Conservation (phyloP, 2,797 vertebrate genomes). For the Notamacropus eugenii region DNA sequence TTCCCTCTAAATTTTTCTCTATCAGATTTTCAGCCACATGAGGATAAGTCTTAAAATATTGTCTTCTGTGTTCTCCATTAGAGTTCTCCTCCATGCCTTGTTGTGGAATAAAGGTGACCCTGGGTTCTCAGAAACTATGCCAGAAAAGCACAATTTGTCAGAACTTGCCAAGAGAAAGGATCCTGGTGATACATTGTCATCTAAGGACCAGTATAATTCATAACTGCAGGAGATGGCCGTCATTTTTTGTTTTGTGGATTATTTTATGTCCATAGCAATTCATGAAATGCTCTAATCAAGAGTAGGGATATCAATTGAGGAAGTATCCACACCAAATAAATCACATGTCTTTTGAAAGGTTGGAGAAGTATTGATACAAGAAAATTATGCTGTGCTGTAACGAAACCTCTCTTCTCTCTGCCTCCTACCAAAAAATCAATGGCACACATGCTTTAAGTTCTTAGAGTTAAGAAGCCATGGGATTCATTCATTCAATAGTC, state of each 20-base stretch:
- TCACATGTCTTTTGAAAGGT: not conserved
- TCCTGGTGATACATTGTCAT: not conserved
- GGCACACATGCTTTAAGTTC: not conserved
- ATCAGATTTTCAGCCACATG: not conserved
- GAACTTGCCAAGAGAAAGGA: not conserved
- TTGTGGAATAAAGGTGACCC: not conserved
- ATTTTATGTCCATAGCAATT: not conserved
- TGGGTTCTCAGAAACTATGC: not conserved
- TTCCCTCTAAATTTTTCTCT: not conserved
- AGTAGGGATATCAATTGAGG: not conserved
- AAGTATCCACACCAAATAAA: not conserved
- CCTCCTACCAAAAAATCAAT: not conserved
- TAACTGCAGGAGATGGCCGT: not conserved
- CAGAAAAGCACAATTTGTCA: not conserved
- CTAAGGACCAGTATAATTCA: not conserved
- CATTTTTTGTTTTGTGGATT: not conserved
- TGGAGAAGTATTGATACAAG: not conserved
- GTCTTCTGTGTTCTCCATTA: not conserved
- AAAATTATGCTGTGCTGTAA: not conserved
- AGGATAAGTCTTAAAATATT: conserved; percentile 10
- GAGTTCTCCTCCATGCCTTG: not conserved
- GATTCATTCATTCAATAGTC: not conserved
- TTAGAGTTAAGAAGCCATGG: not conserved
- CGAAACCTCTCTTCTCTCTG: not conserved
- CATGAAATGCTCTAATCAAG: not conserved